These are phyloP conservation scores for Aulostomus chinensis DNA, from an alignment of 2,797 vertebrate genomes.

Conservation along the genomic window DNA sequence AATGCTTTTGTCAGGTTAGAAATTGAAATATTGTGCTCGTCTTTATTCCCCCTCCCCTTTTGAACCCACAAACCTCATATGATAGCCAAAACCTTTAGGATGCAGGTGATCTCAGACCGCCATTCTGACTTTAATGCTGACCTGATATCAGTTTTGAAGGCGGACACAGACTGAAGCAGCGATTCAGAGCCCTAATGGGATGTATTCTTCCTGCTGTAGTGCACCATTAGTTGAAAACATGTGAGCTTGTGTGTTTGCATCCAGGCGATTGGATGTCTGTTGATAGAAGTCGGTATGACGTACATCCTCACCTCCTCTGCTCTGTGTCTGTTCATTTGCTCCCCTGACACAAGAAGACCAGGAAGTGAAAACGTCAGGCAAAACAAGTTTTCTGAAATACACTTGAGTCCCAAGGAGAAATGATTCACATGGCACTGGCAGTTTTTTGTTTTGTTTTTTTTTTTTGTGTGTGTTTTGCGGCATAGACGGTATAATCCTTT, in stretches of 20 bases:
- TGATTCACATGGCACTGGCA: constrained; percentile 54
- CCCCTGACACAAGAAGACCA: constrained; percentile 40
- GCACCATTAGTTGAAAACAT: constrained; percentile 50
- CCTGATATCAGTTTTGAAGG: constrained; percentile 33
- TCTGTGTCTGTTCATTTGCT: constrained; percentile 40
- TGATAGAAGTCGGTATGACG: constrained; percentile 65
- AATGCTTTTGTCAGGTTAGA: neutral
- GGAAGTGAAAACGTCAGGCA: constrained; percentile 51
- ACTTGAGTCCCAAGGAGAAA: constrained; percentile 52
- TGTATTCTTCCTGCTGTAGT: constrained; percentile 45
- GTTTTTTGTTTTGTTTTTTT: constrained; percentile 25
- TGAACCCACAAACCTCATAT: too few relatives aligned
- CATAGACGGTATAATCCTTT: constrained; percentile 62
- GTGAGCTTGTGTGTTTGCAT: constrained; percentile 36
- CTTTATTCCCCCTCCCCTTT: too few relatives aligned
- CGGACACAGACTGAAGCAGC: constrained; percentile 12
- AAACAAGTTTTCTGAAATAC: constrained; percentile 62
- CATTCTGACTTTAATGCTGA: too few relatives aligned
- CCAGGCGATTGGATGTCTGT: constrained; percentile 36
- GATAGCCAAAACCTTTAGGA: too few relatives aligned
- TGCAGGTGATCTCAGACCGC: too few relatives aligned
- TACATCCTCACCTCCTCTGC: constrained; percentile 42
- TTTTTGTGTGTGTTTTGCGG: constrained; percentile 29
- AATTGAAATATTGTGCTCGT: too few relatives aligned
- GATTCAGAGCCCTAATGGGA: constrained; percentile 25